These are phyloP conservation scores for Papilio glaucus DNA, from an alignment of 1,140 invertebrate genomes.

Conservation along the genomic window DNA sequence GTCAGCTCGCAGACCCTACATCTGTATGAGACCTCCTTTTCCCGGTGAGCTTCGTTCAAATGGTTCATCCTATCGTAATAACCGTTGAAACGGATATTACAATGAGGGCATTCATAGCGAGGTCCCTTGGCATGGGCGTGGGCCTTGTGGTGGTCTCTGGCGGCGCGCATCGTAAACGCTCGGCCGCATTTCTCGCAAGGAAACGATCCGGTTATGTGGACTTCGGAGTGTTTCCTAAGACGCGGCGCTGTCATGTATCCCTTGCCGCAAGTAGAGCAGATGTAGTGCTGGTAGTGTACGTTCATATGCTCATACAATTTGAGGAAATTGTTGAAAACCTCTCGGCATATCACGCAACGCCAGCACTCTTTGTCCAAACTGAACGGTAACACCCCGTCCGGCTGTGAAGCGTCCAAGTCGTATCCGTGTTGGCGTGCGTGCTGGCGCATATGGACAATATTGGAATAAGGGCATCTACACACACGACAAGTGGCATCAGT, in stretches of 20 bases:
- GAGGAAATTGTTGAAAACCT: conserved; percentile 72
- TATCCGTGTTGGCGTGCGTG: conserved; percentile 66
- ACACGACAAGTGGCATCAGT: conserved; percentile 59
- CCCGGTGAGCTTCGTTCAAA: conserved; percentile 68
- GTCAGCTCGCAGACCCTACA: conserved; percentile 68
- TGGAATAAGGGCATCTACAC: conserved; percentile 53
- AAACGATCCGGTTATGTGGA: conserved; percentile 70
- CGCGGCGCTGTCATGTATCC: conserved; percentile 75
- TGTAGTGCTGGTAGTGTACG: conserved; percentile 76
- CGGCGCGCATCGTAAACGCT: conserved; percentile 65
- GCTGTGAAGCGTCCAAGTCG: conserved; percentile 58
- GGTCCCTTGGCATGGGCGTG: conserved; percentile 67
- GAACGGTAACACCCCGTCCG: conserved; percentile 72
- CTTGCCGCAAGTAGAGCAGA: conserved; percentile 80
- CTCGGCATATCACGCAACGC: conserved; percentile 68
- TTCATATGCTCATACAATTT: conserved; percentile 82
- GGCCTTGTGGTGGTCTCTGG: conserved; percentile 71
- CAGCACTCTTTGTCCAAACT: conserved; percentile 65
- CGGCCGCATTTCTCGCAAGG: conserved; percentile 68
- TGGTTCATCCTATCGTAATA: conserved; percentile 75
- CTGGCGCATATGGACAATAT: conserved; percentile 55
- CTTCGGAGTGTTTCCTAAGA: conserved; percentile 74
- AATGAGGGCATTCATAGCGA: conserved; percentile 73
- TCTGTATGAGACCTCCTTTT: conserved; percentile 66
- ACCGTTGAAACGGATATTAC: conserved; percentile 65